phyloP scores from a whole-genome alignment of 1,140 invertebrate genomes.

The Drosophila repleta region DNA sequence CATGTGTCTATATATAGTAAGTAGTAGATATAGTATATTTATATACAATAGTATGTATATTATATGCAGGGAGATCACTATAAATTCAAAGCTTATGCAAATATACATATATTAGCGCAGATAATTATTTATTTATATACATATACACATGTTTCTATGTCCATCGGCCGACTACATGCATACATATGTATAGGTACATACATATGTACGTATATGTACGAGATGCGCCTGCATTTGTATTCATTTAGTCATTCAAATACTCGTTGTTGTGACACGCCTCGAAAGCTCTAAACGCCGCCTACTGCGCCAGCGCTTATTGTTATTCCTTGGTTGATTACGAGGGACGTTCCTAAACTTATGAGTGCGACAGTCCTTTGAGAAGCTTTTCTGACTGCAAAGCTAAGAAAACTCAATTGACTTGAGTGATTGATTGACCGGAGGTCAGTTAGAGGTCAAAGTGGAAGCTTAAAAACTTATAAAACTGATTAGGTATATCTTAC shows the following conservation, averaged over 20 bases:
- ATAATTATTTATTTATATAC: not conserved
- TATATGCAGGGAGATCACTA: too few relatives aligned
- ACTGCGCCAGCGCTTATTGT: constrained; percentile 23
- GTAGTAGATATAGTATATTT: too few relatives aligned
- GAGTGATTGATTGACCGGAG: too few relatives aligned
- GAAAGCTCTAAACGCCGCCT: constrained; percentile 34
- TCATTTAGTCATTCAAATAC: constrained; percentile 29
- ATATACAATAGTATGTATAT: not conserved
- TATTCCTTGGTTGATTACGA: constrained; percentile 9
- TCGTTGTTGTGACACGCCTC: constrained; percentile 35
- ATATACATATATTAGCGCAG: not conserved
- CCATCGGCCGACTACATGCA: not conserved
- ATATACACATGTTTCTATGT: constrained; percentile 10
- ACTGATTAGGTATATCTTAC: too few relatives aligned
- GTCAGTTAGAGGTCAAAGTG: too few relatives aligned
- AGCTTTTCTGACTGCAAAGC: not conserved
- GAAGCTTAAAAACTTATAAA: too few relatives aligned
- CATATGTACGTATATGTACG: not conserved
- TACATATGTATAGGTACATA: too few relatives aligned
- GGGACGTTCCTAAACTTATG: not conserved
- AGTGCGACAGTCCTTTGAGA: not conserved
- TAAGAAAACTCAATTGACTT: too few relatives aligned
- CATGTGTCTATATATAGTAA: not conserved
- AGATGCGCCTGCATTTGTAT: constrained; percentile 13
- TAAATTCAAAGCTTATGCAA: not conserved